Evolutionary conservation across 2,888 invertebrate genomes (phyloP), one percentile per base, ranked within the genome.

Genomic region (Hypsopygia costalis): DNA sequence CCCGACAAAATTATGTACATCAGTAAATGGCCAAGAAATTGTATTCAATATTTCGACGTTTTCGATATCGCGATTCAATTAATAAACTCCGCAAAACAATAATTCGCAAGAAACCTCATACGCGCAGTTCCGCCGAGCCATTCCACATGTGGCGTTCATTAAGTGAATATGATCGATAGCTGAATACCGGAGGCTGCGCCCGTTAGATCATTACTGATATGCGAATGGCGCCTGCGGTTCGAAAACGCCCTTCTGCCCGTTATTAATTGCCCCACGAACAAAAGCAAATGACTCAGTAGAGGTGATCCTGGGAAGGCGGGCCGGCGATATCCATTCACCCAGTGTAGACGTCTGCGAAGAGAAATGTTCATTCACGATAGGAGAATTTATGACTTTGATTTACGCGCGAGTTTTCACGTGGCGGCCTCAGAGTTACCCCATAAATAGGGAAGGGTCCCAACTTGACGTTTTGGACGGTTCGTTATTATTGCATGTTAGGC

Each of bases 351-450:
- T 81, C 80, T 80, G 75, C 76, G 69, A 83, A 85, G 87, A 86
- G 87, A 86, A 86, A 87, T 87, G 85, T 85, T 85, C 86, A 83
- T 85, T 85, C 83, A 83, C 81, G 86, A 86, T 87, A 86, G 81
- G 69, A 76, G 78, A 82, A 88, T 87, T 87, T 86, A 86, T 86
- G 83, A 79, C 80, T 82, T 83, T 83, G 83, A 86, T 86, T 86
- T 86, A 85, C 81, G 81, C 71, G 69, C 69, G 79, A 81, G 71
- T 85, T 83, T 81, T 81, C 80, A 75, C 80, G 75, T 74, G 69
- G 72, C 68, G 66, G 73, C 73, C 73, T 70, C 71, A 53, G 62
- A 69, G 64, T 64, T 62, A 62, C 65, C 59, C 69, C 73, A 73
- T 79, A 81, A 81, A 85, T 80, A 82, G 76, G 76, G 71, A 72